Percentiles rank a stretch among this genome's conserved stretches.
Conservation (phyloP, 2,888 invertebrate species). For the Achlya flavicornis region DNA sequence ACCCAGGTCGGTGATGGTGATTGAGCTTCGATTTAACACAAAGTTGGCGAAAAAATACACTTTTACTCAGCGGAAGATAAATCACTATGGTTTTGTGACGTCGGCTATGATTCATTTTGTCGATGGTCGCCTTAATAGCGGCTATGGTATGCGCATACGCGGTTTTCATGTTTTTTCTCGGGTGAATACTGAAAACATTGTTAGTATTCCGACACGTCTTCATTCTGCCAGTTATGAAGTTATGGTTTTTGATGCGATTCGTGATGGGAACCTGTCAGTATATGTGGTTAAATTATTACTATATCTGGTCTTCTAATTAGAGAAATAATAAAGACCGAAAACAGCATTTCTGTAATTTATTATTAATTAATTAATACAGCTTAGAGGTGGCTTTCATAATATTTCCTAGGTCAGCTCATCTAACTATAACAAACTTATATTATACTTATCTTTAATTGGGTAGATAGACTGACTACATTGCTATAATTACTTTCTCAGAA, state of each 20-base stretch:
- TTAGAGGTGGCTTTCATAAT: too few species aligned
- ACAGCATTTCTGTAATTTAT: too few species aligned
- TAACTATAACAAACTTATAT: too few species aligned
- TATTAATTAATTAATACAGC: too few species aligned
- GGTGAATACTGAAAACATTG: background rate
- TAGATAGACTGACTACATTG: too few species aligned
- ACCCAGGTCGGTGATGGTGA: slow-evolving; percentile 43
- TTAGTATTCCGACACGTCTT: slow-evolving; percentile 31
- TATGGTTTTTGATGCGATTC: background rate
- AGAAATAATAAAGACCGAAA: too few species aligned
- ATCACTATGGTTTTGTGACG: slow-evolving; percentile 45
- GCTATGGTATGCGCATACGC: slow-evolving; percentile 14
- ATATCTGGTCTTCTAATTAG: too few species aligned
- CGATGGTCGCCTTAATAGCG: slow-evolving; percentile 18
- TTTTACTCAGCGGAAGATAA: slow-evolving; percentile 34
- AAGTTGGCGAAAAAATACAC: slow-evolving; percentile 35
- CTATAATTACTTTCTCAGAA: too few species aligned
- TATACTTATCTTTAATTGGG: too few species aligned
- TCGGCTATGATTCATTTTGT: slow-evolving; percentile 47
- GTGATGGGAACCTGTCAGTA: background rate
- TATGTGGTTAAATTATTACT: too few species aligned
- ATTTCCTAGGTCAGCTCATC: too few species aligned
- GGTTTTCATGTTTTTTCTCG: slow-evolving; percentile 17
- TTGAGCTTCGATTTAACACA: slow-evolving; percentile 37
- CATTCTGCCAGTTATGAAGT: slow-evolving; percentile 25